Evolutionary conservation across 2,797 vertebrate genomes (phyloP).

Genomic region (Phrynocephalus vlangalii): DNA sequence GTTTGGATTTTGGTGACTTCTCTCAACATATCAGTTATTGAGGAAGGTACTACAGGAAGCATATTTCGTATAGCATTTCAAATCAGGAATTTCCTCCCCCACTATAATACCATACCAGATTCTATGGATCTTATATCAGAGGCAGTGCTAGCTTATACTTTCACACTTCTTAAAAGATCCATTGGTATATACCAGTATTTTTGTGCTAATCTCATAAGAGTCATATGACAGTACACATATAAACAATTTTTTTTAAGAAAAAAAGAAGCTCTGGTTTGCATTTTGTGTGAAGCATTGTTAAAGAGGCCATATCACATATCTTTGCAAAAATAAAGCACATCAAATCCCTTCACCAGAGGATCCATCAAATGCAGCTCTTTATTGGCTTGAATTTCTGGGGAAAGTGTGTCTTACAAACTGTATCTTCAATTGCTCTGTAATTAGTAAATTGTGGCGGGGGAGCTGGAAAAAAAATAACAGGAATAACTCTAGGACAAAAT

Average conservation of each 20-base stretch:
- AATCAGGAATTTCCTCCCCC: background rate
- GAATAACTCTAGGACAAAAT: background rate
- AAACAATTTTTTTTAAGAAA: background rate
- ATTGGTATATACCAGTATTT: background rate
- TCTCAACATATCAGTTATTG: background rate
- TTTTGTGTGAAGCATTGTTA: background rate
- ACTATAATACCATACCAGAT: background rate
- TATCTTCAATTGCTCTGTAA: conserved; percentile 21
- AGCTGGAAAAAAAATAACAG: conserved; percentile 12
- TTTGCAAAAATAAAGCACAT: background rate
- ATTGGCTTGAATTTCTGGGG: background rate
- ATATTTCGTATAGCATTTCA: conserved; percentile 15
- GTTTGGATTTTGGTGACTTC: conserved; percentile 7
- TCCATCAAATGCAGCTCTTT: background rate
- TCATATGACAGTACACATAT: accelerated
- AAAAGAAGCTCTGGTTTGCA: background rate
- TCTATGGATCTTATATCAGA: background rate
- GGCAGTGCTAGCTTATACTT: background rate
- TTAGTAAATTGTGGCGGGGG: conserved; percentile 7
- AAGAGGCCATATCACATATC: background rate
- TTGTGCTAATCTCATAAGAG: background rate
- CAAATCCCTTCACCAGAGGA: background rate
- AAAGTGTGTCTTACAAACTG: background rate
- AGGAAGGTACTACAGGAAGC: background rate
- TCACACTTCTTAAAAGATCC: background rate